Conservation (phyloP, 2,888 invertebrate genomes). For the Priocnemis perturbator region DNA sequence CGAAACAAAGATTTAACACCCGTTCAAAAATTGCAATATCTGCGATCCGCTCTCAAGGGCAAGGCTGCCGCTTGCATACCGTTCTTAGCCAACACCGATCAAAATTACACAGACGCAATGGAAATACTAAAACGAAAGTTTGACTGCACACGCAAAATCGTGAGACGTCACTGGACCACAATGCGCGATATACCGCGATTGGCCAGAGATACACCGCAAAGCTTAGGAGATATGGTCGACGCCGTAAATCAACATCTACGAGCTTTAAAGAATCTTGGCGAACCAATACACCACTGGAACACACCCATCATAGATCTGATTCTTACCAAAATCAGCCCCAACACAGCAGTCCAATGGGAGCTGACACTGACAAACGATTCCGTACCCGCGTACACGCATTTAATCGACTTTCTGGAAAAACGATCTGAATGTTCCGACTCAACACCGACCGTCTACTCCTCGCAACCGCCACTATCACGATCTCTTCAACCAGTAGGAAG, state of each 20-base stretch:
- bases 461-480: too few relatives aligned
- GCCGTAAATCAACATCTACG: slow-evolving; percentile 7
- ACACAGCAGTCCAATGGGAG: slow-evolving; percentile 15
- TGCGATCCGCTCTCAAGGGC: slow-evolving; percentile 3
- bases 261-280: slow-evolving; percentile 1
- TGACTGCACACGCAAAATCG: slow-evolving; percentile 2
- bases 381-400: background rate
- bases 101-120: background rate
- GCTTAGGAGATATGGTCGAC: slow-evolving; percentile 2
- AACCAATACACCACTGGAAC: background rate
- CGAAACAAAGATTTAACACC: slow-evolving; percentile 8
- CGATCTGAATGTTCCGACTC: background rate
- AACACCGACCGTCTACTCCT: too few relatives aligned
- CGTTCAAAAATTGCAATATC: slow-evolving; percentile 14
- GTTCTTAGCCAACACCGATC: background rate
- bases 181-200: slow-evolving; percentile 1
- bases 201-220: background rate
- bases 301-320: background rate
- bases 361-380: background rate
- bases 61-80: slow-evolving; percentile 8
- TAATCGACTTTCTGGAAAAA: slow-evolving; percentile 4
- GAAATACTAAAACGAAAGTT: slow-evolving; percentile 12
- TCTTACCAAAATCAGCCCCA: background rate
- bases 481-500: too few relatives aligned
- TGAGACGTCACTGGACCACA: slow-evolving; percentile 4